These are phyloP conservation scores for Solea solea DNA, from an alignment of 2,113 vertebrate genomes.

Conservation along the genomic window DNA sequence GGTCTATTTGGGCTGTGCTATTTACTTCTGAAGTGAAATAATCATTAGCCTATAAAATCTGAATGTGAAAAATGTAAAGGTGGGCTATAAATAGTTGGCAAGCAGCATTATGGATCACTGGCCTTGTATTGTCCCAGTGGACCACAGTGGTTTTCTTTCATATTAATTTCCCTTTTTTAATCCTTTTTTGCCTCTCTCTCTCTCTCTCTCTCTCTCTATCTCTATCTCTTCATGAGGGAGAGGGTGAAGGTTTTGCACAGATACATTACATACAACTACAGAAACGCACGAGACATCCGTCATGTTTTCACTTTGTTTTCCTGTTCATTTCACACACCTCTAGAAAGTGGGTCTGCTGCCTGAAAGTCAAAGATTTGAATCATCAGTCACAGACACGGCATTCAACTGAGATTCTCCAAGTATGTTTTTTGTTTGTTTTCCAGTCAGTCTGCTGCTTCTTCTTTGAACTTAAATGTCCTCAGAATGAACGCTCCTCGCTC, in stretches of 20 bases:
- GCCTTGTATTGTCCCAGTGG: constrained; percentile 62
- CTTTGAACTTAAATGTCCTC: too few relatives aligned
- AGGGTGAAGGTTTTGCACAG: constrained; percentile 16
- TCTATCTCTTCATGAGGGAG: not conserved
- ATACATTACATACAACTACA: not conserved
- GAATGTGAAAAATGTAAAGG: constrained; percentile 78
- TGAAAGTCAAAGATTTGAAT: too few relatives aligned
- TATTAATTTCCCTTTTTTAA: constrained; percentile 52
- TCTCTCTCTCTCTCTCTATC: constrained; percentile 34
- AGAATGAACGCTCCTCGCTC: too few relatives aligned
- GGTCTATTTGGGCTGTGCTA: constrained; percentile 67
- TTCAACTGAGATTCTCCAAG: not conserved
- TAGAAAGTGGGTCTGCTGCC: too few relatives aligned
- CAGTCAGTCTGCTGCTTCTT: too few relatives aligned
- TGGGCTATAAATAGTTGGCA: constrained; percentile 76
- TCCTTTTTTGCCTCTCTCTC: constrained; percentile 23
- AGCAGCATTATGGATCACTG: constrained; percentile 68
- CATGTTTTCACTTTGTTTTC: not conserved
- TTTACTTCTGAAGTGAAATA: constrained; percentile 77
- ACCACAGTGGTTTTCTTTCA: constrained; percentile 52
- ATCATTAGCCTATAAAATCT: constrained; percentile 81
- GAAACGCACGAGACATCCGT: not conserved
- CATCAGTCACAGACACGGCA: not conserved
- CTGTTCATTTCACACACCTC: too few relatives aligned
- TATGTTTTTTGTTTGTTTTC: not conserved